These are phyloP conservation scores for Galemys pyrenaicus DNA, from an alignment of 2,113 vertebrate species.

Conservation along the genomic window DNA sequence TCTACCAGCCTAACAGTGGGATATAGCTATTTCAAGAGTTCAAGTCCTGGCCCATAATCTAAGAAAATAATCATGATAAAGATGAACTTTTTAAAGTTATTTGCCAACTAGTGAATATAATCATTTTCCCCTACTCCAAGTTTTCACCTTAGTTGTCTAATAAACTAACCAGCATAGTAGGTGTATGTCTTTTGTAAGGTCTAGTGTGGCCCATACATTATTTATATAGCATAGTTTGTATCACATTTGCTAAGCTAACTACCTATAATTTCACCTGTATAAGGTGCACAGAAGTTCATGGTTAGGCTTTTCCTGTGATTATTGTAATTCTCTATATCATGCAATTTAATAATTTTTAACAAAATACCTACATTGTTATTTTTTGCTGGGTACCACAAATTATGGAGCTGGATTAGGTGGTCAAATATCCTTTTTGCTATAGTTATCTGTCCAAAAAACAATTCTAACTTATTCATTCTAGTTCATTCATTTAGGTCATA, in stretches of 20 bases:
- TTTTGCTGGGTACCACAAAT: no score
- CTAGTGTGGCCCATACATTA: accelerated
- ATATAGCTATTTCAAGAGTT: neutral
- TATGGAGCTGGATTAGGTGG: no score
- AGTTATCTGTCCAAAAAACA: no score
- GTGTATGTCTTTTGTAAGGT: neutral
- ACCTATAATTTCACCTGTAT: neutral
- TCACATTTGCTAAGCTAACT: neutral
- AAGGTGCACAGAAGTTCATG: no score
- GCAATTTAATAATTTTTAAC: no score
- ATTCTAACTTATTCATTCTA: no score
- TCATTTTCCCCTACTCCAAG: neutral
- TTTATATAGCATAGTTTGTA: neutral
- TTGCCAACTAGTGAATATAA: neutral
- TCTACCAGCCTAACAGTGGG: neutral
- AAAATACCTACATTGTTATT: no score
- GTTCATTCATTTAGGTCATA: no score
- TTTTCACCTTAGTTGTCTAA: neutral
- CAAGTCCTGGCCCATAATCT: neutral
- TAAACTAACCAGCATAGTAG: neutral
- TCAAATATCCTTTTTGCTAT: no score
- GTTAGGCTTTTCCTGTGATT: no score
- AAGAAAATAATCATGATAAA: neutral
- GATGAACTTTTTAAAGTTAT: neutral
- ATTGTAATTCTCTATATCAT: no score